A percentile compares a stretch with the other conserved stretches of the same genome.
Evolutionary conservation across 2,797 vertebrate genomes (phyloP).

Genomic region (Brachymystax lenok): DNA sequence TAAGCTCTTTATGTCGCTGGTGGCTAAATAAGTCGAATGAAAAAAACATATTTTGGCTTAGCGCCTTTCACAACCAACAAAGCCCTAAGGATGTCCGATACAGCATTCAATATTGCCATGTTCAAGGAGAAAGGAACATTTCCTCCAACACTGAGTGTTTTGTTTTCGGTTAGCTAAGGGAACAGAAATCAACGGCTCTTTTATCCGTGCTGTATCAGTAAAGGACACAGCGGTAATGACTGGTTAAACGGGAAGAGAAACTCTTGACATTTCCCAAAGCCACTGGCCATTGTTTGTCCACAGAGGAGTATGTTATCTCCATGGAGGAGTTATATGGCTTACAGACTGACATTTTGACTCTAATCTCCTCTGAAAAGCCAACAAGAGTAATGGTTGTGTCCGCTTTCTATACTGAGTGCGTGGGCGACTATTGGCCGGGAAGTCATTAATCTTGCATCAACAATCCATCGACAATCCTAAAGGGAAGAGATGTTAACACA

Average conservation of each 20-base stretch:
- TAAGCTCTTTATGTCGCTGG: not conserved
- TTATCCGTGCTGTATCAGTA: slow-evolving; percentile 11
- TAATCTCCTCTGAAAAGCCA: slow-evolving; percentile 39
- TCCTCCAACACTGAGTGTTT: slow-evolving; percentile 41
- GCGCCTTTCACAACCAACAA: slow-evolving; percentile 31
- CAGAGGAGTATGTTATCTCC: slow-evolving; percentile 21
- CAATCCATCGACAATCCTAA: slow-evolving; percentile 31
- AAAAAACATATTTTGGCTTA: not conserved
- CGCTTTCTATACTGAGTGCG: slow-evolving; percentile 29
- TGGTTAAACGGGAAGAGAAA: slow-evolving; percentile 57
- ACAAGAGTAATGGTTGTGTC: slow-evolving; percentile 2
- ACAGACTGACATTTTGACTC: slow-evolving; percentile 38
- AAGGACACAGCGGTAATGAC: slow-evolving; percentile 49
- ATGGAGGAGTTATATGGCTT: slow-evolving; percentile 19
- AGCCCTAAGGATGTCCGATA: slow-evolving; percentile 23
- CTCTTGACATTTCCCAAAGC: slow-evolving; percentile 51
- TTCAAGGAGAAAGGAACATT: slow-evolving; percentile 19
- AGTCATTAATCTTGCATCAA: slow-evolving; percentile 53
- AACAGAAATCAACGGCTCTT: slow-evolving; percentile 44
- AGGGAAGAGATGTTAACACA: slow-evolving; percentile 41
- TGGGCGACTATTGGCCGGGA: slow-evolving; percentile 56
- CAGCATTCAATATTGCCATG: slow-evolving; percentile 11
- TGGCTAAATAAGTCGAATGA: not conserved
- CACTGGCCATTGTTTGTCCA: slow-evolving; percentile 4
- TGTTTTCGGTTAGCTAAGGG: slow-evolving; percentile 25